Base-by-base conservation (phyloP, 2,113 vertebrate species). In the Rhabdornis inornatus region DNA sequence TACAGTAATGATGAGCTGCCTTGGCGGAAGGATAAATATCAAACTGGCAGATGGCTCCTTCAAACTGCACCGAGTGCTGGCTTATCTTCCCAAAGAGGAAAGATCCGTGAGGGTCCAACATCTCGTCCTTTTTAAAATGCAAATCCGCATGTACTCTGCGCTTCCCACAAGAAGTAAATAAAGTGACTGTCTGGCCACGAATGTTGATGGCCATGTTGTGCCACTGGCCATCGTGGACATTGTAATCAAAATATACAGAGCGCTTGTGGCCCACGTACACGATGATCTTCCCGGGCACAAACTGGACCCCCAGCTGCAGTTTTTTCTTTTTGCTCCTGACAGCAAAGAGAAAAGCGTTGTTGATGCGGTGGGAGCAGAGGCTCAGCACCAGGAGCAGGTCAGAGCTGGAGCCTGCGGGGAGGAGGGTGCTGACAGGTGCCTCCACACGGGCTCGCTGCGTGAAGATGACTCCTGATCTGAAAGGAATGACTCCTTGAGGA, bases 21-120 rank as follows among this genome's bases (percentile, higher is more conserved):
- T 98, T 98, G n/a, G 98, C 97, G 33, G 99, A 99, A 56, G 99
- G 99, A 97, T 99, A 98, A 97, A 99, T 98, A 97, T 99, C 99
- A 59, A 99, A 99, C 95, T 99, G 99, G 97, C 99, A 99, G 90
- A 99, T 97, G 82, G 99, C 98, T 28, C 99, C 99, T 98, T 99
- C 99, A 64, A 99, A 99, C 59, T 98, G 98, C 94, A 99, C 98
- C 0, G 99, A 98, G 55, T 98, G 98, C 30, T 98, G 98, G 97
- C 98, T 99, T 96, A 98, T 98, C 97, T 98, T 99, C 68, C 99
- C 99, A 70, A 99, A 98, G 89, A 99, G 98, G 97, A 99, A 99
- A 90, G 98, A 98, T 25, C 99, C 99, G 4, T 98, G 98, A 2
- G 98, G 98, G 95, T 99, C 99, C 64, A 99, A 97, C 2, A 55